phyloP scores from a whole-genome alignment of 2,113 vertebrate species.

The Brienomyrus longianalis region DNA sequence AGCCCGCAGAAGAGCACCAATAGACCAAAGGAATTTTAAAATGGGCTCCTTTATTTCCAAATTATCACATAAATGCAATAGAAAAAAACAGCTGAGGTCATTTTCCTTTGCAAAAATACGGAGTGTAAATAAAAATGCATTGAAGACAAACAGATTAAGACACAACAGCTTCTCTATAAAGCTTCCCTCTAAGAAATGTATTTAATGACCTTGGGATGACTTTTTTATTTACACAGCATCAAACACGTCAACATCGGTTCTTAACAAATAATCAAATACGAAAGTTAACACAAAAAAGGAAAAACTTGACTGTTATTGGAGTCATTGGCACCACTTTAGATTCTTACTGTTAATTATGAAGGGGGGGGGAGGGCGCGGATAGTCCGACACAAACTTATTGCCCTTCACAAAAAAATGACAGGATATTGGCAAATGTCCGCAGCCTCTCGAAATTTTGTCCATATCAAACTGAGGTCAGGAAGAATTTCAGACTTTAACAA shows the following conservation, averaged over 20 bases:
- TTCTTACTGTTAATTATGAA: background rate
- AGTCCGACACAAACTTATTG: background rate
- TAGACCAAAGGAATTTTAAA: slow-evolving; percentile 78
- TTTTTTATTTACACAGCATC: slow-evolving; percentile 81
- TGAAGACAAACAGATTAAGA: slow-evolving; percentile 59
- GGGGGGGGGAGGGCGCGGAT: too few relatives aligned
- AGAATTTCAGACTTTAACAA: background rate
- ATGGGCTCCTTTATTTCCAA: slow-evolving; percentile 83
- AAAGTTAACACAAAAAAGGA: background rate
- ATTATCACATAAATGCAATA: slow-evolving; percentile 92
- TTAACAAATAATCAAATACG: background rate
- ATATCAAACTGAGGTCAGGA: background rate
- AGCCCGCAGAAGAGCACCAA: slow-evolving; percentile 79
- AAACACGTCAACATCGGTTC: slow-evolving; percentile 53
- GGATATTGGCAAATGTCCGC: too few relatives aligned
- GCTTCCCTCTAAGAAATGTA: slow-evolving; percentile 76
- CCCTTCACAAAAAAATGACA: background rate
- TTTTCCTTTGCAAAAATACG: slow-evolving; percentile 75
- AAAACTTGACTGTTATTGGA: background rate
- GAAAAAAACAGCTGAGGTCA: slow-evolving; percentile 61
- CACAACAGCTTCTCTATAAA: slow-evolving; percentile 69
- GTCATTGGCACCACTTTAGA: background rate
- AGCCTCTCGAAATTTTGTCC: background rate
- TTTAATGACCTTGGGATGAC: slow-evolving; percentile 81
- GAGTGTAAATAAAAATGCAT: slow-evolving; percentile 73